phyloP scores from a whole-genome alignment of 2,888 invertebrate species.

The Drosophila seclusa region DNA sequence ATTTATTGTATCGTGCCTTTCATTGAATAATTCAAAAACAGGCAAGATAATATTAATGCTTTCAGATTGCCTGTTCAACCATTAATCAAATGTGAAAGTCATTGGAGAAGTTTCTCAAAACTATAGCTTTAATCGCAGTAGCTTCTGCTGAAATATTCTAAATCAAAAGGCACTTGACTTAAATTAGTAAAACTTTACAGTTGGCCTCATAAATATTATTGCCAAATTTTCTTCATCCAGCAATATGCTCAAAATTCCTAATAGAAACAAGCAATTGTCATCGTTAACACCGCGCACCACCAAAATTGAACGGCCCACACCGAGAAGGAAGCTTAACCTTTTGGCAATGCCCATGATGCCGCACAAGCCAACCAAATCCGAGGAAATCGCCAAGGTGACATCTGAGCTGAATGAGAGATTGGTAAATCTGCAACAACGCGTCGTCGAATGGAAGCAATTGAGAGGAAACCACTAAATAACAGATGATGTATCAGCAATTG shows the following conservation, averaged over 20 bases:
- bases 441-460: constrained; percentile 49
- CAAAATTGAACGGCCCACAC: constrained; percentile 36
- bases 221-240: not conserved
- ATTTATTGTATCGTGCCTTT: not conserved
- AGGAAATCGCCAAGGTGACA: constrained; percentile 40
- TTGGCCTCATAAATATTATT: not conserved
- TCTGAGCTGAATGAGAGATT: constrained; percentile 38
- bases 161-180: not conserved
- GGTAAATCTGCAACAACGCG: constrained; percentile 21
- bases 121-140: constrained; percentile 2
- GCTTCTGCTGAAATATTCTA: not conserved
- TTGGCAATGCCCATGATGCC: constrained; percentile 17
- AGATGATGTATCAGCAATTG: not conserved
- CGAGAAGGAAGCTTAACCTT: constrained; percentile 7
- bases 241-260: constrained; percentile 51
- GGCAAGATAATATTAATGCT: not conserved
- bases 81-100: not conserved
- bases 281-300: constrained; percentile 19
- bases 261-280: constrained; percentile 25
- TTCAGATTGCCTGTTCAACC: not conserved
- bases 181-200: not conserved
- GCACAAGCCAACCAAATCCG: constrained; percentile 40
- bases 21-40: not conserved
- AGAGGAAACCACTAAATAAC: not conserved
- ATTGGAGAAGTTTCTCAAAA: not conserved